Percentiles rank a stretch among this genome's conserved stretches.
These are phyloP conservation scores for Vidua chalybeata DNA, from an alignment of 2,113 vertebrate species.

Conservation along the genomic window DNA sequence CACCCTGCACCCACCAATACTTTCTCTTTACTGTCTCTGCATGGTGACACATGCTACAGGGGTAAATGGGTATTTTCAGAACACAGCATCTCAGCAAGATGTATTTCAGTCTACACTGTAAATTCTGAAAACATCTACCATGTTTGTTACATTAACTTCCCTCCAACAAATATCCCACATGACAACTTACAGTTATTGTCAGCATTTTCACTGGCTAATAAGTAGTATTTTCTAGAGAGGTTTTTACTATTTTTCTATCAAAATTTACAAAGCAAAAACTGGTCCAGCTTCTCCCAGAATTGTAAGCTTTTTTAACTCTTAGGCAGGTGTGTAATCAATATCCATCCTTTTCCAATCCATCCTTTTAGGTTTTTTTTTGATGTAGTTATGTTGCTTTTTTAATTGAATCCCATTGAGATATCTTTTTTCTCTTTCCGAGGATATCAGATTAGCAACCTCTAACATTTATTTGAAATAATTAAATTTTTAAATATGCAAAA, in stretches of 20 bases:
- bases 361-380: not conserved
- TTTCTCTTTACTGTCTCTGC: not conserved
- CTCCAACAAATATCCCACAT: not conserved
- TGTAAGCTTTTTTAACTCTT: not conserved
- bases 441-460: not conserved
- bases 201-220: not conserved
- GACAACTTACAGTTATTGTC: not conserved
- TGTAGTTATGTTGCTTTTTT: not conserved
- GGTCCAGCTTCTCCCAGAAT: not conserved
- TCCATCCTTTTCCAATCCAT: not conserved
- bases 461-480: not conserved
- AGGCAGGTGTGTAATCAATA: not conserved
- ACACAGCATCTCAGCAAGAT: not conserved
- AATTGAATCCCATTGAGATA: not conserved
- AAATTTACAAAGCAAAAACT: not conserved
- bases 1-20: not conserved
- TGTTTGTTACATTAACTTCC: not conserved
- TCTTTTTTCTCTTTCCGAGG: not conserved
- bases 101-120: not conserved
- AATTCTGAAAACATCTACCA: not conserved
- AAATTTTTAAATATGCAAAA: not conserved
- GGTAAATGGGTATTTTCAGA: not conserved
- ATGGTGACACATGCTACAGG: not conserved
- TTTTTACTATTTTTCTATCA: not conserved
- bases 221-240: not conserved